Conservation (phyloP, 2,797 vertebrate genomes). For the Cyclopterus lumpus region DNA sequence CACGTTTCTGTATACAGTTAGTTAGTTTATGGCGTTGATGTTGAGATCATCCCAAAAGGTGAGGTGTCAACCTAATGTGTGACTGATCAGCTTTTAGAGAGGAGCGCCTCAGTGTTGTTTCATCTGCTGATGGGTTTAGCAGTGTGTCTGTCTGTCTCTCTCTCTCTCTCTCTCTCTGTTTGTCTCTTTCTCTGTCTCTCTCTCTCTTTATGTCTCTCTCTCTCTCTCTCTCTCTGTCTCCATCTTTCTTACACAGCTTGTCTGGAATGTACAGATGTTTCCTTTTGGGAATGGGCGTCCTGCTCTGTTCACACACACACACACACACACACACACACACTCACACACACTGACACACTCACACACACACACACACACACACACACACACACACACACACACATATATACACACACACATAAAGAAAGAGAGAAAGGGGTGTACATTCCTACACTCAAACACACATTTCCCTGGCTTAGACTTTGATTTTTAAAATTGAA, state of each 20-base stretch:
- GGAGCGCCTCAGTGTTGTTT: conserved; percentile 45
- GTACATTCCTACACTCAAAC: conserved; percentile 36
- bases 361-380: conserved; percentile 54
- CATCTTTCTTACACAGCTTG: conserved; percentile 89
- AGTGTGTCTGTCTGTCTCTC: conserved; percentile 48
- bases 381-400: conserved; percentile 44
- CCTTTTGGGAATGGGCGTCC: conserved; percentile 86
- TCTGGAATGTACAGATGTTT: conserved; percentile 99
- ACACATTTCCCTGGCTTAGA: conserved; percentile 18
- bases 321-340: conserved; percentile 1
- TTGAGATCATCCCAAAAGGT: conserved; percentile 66
- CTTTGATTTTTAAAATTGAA: conserved; percentile 10
- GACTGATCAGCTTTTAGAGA: conserved; percentile 46
- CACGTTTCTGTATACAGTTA: neutral
- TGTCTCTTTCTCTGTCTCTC: conserved; percentile 67
- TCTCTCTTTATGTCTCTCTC: conserved; percentile 68
- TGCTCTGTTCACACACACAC: conserved; percentile 67
- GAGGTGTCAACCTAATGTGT: conserved; percentile 44
- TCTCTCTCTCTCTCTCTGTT: conserved; percentile 64
- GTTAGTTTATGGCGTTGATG: conserved; percentile 22
- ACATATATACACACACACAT: conserved; percentile 42
- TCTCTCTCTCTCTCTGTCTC: conserved; percentile 22
- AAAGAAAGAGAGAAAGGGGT: conserved; percentile 33
- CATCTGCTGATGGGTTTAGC: conserved; percentile 69
- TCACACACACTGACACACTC: conserved; percentile 54